A percentile compares a stretch with the other conserved stretches of the same genome.
Evolutionary conservation across 2,888 invertebrate species (phyloP).

Genomic region (Sinohyriopsis cumingii): DNA sequence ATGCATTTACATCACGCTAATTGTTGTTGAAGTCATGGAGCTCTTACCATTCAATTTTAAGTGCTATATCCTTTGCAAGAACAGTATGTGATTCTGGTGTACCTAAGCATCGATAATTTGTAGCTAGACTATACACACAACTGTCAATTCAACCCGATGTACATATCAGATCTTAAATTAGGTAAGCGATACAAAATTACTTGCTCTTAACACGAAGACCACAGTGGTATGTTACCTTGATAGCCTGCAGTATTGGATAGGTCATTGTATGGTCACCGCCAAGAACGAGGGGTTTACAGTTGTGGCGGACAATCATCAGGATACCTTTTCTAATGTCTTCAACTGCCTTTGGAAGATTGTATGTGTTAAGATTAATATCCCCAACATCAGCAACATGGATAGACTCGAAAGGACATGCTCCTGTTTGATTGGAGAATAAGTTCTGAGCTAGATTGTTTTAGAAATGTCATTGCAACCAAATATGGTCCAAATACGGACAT

Average conservation of each 20-base stretch:
- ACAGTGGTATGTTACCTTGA: constrained; percentile 54
- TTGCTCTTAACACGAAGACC: too few species aligned
- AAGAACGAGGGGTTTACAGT: constrained; percentile 67
- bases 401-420: constrained; percentile 65
- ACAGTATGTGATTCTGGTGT: too few species aligned
- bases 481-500: not conserved
- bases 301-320: constrained; percentile 50
- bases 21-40: too few species aligned
- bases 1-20: too few species aligned
- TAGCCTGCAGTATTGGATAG: constrained; percentile 69
- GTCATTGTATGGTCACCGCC: constrained; percentile 72
- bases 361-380: constrained; percentile 66
- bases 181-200: too few species aligned
- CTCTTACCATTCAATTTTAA: too few species aligned
- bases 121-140: too few species aligned
- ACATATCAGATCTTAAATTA: too few species aligned
- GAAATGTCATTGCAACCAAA: not conserved
- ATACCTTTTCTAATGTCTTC: constrained; percentile 59
- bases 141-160: too few species aligned
- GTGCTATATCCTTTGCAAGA: too few species aligned
- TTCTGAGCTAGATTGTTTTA: not conserved
- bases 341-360: constrained; percentile 63
- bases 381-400: constrained; percentile 70
- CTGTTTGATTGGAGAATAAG: constrained; percentile 32
- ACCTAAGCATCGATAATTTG: too few species aligned